phyloP scores from a whole-genome alignment of 2,888 invertebrate genomes.

The Sussaba pulchella region DNA sequence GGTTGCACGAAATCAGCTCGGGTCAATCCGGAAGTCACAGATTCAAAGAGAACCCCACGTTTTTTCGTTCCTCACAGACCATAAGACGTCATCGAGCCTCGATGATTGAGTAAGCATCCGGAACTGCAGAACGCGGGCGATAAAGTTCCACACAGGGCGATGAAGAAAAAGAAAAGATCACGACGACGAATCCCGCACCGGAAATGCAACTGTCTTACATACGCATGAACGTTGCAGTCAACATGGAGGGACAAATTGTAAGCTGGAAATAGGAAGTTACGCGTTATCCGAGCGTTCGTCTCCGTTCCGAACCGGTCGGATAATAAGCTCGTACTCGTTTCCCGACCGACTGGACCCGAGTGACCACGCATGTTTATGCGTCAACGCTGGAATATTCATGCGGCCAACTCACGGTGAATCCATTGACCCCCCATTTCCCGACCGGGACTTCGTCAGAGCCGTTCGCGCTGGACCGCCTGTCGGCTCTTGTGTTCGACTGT shows the following conservation, averaged over 20 bases:
- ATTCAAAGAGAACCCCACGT: slow-evolving; percentile 13
- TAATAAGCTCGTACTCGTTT: background rate
- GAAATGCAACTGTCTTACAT: slow-evolving; percentile 21
- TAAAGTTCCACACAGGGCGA: slow-evolving; percentile 6
- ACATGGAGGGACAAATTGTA: slow-evolving; percentile 38
- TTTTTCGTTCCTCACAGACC: slow-evolving; percentile 31
- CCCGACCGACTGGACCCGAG: background rate
- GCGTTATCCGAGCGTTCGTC: background rate
- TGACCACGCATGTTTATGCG: slow-evolving; percentile 18
- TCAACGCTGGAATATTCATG: slow-evolving; percentile 39
- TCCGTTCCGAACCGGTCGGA: background rate
- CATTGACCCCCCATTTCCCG: background rate
- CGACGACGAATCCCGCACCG: slow-evolving; percentile 33
- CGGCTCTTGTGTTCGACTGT: background rate
- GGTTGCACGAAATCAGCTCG: background rate
- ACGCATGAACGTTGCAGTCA: slow-evolving; percentile 8
- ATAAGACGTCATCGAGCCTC: slow-evolving; percentile 39
- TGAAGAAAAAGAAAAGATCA: background rate
- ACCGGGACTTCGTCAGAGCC: slow-evolving; percentile 10
- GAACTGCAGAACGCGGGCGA: slow-evolving; percentile 20
- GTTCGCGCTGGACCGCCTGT: slow-evolving; percentile 6
- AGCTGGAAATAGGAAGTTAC: slow-evolving; percentile 54
- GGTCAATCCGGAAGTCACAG: slow-evolving; percentile 1
- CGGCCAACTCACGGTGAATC: background rate
- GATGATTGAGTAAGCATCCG: slow-evolving; percentile 57